phyloP scores from a whole-genome alignment of 2,888 invertebrate species.

The Loripinus fragilis region DNA sequence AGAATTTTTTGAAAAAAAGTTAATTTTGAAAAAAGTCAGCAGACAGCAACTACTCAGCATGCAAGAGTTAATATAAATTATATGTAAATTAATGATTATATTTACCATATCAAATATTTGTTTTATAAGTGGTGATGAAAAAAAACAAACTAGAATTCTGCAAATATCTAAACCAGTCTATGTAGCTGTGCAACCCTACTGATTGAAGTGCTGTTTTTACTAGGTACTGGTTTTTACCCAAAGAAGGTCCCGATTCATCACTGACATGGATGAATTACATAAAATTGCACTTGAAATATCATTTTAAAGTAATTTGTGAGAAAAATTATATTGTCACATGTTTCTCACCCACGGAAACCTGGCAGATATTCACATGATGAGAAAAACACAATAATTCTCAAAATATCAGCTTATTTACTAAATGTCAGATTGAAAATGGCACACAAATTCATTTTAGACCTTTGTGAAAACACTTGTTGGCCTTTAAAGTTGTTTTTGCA shows the following conservation, averaged over 20 bases:
- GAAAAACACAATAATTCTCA: conserved; percentile 1
- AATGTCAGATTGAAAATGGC: conserved; percentile 12
- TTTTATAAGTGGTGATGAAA: too few relatives aligned
- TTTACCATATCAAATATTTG: too few relatives aligned
- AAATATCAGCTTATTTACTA: conserved; percentile 14
- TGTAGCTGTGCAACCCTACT: too few relatives aligned
- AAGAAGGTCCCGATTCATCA: not conserved
- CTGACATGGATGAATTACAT: conserved; percentile 7
- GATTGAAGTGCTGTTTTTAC: too few relatives aligned
- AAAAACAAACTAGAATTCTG: too few relatives aligned
- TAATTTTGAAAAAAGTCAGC: too few relatives aligned
- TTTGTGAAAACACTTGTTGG: conserved; percentile 5
- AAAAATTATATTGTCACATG: not conserved
- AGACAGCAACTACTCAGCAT: too few relatives aligned
- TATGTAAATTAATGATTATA: too few relatives aligned
- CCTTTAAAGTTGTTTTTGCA: conserved; percentile 7
- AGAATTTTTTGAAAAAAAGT: too few relatives aligned
- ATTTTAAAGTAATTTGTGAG: conserved; percentile 8
- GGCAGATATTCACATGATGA: not conserved
- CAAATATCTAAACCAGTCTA: too few relatives aligned
- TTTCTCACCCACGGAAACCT: not conserved
- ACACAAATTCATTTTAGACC: conserved; percentile 5
- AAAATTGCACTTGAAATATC: conserved; percentile 13
- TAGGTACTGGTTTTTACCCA: too few relatives aligned
- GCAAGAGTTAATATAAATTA: too few relatives aligned